A percentile compares a stretch with the other conserved stretches of the same genome.
phyloP scores from a whole-genome alignment of 2,797 vertebrate genomes.

The Hydrolagus colliei region DNA sequence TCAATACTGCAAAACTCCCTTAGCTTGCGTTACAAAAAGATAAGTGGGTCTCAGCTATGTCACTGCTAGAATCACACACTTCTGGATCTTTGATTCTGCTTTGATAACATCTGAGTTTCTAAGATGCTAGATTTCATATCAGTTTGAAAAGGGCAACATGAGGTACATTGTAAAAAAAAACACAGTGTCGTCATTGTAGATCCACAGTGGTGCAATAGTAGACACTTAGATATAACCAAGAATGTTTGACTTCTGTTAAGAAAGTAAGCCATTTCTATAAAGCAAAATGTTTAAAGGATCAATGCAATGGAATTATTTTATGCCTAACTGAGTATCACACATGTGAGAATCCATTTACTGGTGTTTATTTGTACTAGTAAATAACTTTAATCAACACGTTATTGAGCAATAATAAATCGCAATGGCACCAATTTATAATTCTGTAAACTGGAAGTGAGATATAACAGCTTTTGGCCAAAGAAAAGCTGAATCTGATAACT shows the following conservation, averaged over 20 bases:
- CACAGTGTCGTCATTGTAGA: too few relatives aligned
- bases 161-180: not conserved
- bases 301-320: not conserved
- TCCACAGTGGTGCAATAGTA: not conserved
- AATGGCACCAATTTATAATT: not conserved
- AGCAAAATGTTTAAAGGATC: not conserved
- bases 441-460: not conserved
- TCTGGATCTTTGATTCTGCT: not conserved
- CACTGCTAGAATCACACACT: not conserved
- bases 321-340: not conserved
- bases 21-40: not conserved
- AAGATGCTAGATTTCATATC: not conserved
- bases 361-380: slow-evolving; percentile 7
- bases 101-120: not conserved
- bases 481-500: not conserved
- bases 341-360: not conserved
- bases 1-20: not conserved
- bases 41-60: not conserved
- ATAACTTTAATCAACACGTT: not conserved
- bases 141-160: not conserved
- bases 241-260: not conserved
- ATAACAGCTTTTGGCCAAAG: not conserved
- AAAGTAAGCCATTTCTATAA: not conserved
- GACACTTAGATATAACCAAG: not conserved
- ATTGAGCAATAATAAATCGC: not conserved